These are phyloP conservation scores for Saturnia pavonia DNA, from an alignment of 2,888 invertebrate species.

Conservation along the genomic window DNA sequence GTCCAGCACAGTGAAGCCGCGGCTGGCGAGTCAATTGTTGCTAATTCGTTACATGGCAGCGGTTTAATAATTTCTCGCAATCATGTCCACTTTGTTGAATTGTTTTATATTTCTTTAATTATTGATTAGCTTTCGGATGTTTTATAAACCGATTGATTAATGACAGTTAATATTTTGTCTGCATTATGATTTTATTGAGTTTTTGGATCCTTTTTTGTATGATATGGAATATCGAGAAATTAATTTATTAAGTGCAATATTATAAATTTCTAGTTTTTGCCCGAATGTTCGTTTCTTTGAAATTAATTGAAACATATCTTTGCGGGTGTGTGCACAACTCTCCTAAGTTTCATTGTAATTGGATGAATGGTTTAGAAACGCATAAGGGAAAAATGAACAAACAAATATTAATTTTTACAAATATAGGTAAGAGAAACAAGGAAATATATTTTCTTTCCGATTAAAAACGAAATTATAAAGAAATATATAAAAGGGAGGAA, in stretches of 20 bases:
- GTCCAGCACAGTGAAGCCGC: constrained; percentile 28
- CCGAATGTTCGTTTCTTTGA: too few species aligned
- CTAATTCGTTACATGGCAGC: constrained; percentile 31
- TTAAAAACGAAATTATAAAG: not conserved
- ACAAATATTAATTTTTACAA: too few species aligned
- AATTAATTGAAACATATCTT: too few species aligned
- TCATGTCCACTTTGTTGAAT: constrained; percentile 6
- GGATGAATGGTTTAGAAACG: too few species aligned
- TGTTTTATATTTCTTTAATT: not conserved
- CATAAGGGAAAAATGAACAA: too few species aligned
- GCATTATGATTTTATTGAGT: not conserved
- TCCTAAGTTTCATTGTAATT: too few species aligned
- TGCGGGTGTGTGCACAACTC: too few species aligned
- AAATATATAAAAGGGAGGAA: not conserved
- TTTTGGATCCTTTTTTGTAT: not conserved
- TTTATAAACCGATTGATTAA: not conserved
- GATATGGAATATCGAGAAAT: not conserved
- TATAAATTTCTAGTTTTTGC: too few species aligned
- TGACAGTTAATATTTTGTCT: not conserved
- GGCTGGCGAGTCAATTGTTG: constrained; percentile 29
- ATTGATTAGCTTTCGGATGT: not conserved
- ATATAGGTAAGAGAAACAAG: too few species aligned
- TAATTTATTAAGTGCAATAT: not conserved
- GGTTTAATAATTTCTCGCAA: constrained; percentile 12
- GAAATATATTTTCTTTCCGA: not conserved